Conservation (phyloP, 2,113 vertebrate species). For the Lepus europaeus region DNA sequence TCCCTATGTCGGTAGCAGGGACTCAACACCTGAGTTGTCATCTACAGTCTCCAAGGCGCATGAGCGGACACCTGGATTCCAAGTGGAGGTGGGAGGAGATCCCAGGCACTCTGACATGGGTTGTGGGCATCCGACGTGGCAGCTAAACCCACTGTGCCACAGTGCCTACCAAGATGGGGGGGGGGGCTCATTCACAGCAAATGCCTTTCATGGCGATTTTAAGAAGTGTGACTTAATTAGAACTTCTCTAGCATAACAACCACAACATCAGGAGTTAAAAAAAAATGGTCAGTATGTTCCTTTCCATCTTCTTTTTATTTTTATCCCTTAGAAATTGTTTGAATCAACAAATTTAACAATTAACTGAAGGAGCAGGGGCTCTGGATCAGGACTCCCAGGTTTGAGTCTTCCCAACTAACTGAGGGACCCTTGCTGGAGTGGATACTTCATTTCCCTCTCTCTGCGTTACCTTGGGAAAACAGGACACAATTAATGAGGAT, state of each 20-base stretch:
- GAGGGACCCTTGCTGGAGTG: background rate
- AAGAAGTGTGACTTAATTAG: background rate
- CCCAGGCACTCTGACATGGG: too few species aligned
- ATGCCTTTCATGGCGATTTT: background rate
- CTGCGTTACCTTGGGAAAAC: background rate
- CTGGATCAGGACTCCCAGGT: background rate
- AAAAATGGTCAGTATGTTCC: background rate
- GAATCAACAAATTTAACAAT: background rate
- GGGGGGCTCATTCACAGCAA: background rate
- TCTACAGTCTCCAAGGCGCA: too few species aligned
- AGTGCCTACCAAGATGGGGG: too few species aligned
- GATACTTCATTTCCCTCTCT: background rate
- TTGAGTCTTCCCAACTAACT: background rate
- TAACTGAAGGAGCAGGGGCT: background rate
- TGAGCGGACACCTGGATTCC: too few species aligned
- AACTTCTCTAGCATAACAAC: background rate
- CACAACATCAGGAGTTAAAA: background rate
- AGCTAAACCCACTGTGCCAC: too few species aligned
- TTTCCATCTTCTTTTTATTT: background rate
- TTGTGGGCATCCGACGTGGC: too few species aligned
- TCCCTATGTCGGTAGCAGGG: too few species aligned
- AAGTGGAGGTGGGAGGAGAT: too few species aligned
- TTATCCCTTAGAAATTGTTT: background rate
- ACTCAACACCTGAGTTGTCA: too few species aligned
- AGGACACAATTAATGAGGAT: background rate